phyloP scores from a whole-genome alignment of 2,888 invertebrate genomes.

The Ditula angustiorana region DNA sequence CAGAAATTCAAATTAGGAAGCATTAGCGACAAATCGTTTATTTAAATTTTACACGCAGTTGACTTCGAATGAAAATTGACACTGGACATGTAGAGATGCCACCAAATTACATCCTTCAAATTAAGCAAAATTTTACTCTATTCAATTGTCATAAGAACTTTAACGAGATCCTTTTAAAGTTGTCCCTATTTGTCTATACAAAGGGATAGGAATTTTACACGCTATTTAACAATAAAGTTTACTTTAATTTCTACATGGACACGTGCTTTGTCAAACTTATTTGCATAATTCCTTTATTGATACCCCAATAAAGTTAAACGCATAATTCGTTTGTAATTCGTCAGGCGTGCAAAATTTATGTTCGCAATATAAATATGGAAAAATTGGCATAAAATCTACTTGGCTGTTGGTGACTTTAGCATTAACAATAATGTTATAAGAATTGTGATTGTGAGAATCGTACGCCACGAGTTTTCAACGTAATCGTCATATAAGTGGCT shows the following conservation, averaged over 20 bases:
- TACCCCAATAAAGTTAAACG: slow-evolving; percentile 58
- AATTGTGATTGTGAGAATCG: too few species aligned
- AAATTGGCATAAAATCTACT: neutral
- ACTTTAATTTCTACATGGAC: slow-evolving; percentile 69
- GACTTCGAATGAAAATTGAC: slow-evolving; percentile 69
- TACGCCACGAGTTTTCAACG: too few species aligned
- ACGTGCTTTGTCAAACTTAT: slow-evolving; percentile 63
- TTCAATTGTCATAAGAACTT: neutral
- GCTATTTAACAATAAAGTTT: slow-evolving; percentile 79
- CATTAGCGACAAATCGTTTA: slow-evolving; percentile 72
- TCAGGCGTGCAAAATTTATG: slow-evolving; percentile 49
- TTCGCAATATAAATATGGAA: slow-evolving; percentile 18
- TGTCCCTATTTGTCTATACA: slow-evolving; percentile 71
- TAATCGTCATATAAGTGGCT: too few species aligned
- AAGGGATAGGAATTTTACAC: slow-evolving; percentile 69
- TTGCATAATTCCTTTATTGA: slow-evolving; percentile 74
- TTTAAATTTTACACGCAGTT: slow-evolving; percentile 83
- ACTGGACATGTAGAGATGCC: slow-evolving; percentile 57
- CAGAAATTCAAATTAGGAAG: slow-evolving; percentile 71
- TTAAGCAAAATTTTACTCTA: neutral
- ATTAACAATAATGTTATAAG: too few species aligned
- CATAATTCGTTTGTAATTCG: slow-evolving; percentile 56
- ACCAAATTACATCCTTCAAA: neutral
- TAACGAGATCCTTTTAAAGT: slow-evolving; percentile 58
- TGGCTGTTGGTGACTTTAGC: neutral